Evolutionary conservation across 2,113 vertebrate species (phyloP).

Genomic region (crab-eating macaque (Macaca fascicularis)): DNA sequence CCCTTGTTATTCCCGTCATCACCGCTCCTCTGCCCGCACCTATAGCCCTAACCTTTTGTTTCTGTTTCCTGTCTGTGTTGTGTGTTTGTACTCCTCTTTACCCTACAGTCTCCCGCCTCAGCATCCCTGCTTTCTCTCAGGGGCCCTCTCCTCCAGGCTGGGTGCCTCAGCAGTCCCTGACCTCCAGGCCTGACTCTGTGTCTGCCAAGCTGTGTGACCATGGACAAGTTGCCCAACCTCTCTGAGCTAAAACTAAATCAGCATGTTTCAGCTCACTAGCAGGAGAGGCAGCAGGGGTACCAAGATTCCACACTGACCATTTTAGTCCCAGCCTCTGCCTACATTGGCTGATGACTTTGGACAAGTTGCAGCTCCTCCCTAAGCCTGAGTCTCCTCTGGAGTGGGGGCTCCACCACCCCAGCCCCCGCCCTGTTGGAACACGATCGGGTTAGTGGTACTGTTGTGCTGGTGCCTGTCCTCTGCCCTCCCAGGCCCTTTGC

Average conservation of each 20-base stretch:
- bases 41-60: accelerated
- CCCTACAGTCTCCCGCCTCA: accelerated
- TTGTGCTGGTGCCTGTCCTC: background rate
- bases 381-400: background rate
- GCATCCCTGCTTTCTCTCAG: background rate
- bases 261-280: background rate
- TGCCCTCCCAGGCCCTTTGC: background rate
- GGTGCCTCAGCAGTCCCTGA: background rate
- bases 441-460: accelerated
- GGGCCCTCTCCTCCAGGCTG: background rate
- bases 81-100: accelerated
- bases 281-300: background rate
- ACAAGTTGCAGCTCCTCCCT: background rate
- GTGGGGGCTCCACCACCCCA: accelerated
- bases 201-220: background rate
- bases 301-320: background rate
- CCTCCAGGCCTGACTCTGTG: background rate
- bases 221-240: background rate
- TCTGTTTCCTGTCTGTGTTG: background rate
- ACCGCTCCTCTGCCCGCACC: background rate
- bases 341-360: background rate
- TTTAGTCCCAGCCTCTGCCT: background rate
- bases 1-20: background rate
- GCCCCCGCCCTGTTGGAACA: background rate
- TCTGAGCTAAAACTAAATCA: background rate